Base-by-base conservation (phyloP, 2,113 vertebrate genomes). In the Dolichallabes microphthalmus region DNA sequence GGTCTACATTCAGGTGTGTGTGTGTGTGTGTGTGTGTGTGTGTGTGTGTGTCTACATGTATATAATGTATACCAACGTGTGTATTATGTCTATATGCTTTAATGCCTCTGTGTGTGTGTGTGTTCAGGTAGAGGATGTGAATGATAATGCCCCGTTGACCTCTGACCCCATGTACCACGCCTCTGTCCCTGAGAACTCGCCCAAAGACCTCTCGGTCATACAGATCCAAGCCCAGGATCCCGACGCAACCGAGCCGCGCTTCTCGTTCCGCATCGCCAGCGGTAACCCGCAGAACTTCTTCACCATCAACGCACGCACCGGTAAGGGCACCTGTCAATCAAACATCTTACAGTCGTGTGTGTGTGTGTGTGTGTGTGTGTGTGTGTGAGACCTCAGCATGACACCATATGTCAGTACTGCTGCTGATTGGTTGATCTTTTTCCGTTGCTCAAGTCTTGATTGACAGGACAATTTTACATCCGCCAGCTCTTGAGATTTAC, bases 261-360 rank as follows among this genome's bases (percentile, higher is more conserved):
- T 99, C 88, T 95, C 86, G 32, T 99, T 96, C 91, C 93, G 95
- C 84, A 98, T 99, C 90, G 94, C 97, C 86, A 98, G 97, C 60
- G 98, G 98, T 82, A 99, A 99, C 90, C 97, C 98, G 4, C 97
- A 99, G 93, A 99, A 99, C 89, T 98, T 99, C 92, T 99, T 99
- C 71, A 94, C 92, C 80, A 97, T 99, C 92, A 97, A 98, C 88
- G 61, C 94, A 30, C 97, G 95, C 90, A 98, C 96, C 91, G 98
- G 98, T 99, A 94, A 95, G 88, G 22, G 85, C 20, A 2, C 4
- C 71, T 75, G 61, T 76, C 27, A 63, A 45, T 64, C 85, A 85
- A 25, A 58, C 32, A 9, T 30, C 6, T 30, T 63, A 2, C 4
- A 57, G 27, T 39, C 5, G 14, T 27, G 5, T 32, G 27, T 25